Conservation (phyloP, 2,113 vertebrate species). For the Manacus vitellinus region DNA sequence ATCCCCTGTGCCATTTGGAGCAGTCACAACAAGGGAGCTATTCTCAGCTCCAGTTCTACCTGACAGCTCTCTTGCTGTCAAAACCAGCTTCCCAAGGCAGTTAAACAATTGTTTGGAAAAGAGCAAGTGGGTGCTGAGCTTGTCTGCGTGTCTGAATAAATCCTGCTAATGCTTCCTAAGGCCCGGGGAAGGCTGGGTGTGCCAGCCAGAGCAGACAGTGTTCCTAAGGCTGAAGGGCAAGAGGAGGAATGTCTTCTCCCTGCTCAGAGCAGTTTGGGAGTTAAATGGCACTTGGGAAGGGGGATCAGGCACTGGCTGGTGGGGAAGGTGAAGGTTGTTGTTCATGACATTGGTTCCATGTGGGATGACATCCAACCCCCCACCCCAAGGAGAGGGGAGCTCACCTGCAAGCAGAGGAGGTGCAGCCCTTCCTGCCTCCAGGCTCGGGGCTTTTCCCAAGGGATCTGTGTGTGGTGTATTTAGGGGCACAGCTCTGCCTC, state of each 20-base stretch:
- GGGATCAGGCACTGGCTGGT: background rate
- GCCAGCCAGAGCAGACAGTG: background rate
- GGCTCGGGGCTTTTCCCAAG: background rate
- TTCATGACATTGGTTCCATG: background rate
- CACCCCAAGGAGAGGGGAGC: background rate
- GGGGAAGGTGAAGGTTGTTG: background rate
- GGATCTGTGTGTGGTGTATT: background rate
- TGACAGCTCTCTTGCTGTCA: constrained; percentile 46
- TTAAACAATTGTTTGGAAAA: constrained; percentile 52
- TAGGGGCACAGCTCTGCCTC: accelerated
- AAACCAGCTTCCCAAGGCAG: constrained; percentile 27
- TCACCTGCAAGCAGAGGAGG: background rate
- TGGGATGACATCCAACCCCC: accelerated
- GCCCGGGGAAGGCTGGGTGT: background rate
- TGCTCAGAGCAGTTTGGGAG: background rate
- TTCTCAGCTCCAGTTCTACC: constrained; percentile 47
- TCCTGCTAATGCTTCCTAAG: background rate
- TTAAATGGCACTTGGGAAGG: background rate
- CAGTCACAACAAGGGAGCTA: constrained; percentile 8
- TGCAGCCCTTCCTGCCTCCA: background rate
- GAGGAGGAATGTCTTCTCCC: accelerated
- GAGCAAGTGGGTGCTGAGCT: constrained; percentile 49
- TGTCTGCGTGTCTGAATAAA: background rate
- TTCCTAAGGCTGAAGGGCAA: background rate
- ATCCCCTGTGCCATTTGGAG: constrained; percentile 18